Base-by-base conservation (phyloP, 2,113 vertebrate genomes). In the Nothobranchius furzeri region DNA sequence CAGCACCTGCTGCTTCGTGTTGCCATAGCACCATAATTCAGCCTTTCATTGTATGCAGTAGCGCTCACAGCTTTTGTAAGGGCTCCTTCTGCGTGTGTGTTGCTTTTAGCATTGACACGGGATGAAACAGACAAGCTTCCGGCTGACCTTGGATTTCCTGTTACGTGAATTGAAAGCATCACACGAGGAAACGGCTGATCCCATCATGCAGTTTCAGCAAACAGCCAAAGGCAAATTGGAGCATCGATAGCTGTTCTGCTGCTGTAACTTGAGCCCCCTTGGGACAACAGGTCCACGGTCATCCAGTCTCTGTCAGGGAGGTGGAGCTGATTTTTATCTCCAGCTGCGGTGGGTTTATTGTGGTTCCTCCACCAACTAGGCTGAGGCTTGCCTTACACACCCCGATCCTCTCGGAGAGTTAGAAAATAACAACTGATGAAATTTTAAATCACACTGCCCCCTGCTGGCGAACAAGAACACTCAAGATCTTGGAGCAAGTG, bases 11-110 rank as follows among this genome's bases (percentile, higher is more conserved):
- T 66, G 76, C 82, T 37, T 81, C 77, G 68, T 72, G 84, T 88
- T 89, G 78, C 86, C 88, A 91, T 89, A 88, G 87, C 73, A 82
- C 82, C 88, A 75, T 82, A 68, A 80, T 80, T 86, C 83, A 73
- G 77, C 81, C 56, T 79, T 77, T 78, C 70, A 69, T 73, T 77
- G 82, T 85, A 75, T 73, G 81, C 69, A 37, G 65, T n/a, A 30
- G 43, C 59, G 79, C 82, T 86, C 68, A 65, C 57, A 63, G 78
- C 81, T 65, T 81, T 79, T 81, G 48, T 70, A 73, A 78, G 80
- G 73, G 82, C 83, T 64, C 81, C 30, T 54, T 87, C 77, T 82
- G 42, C 79, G 80, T 70, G 49, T 77, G 82, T 69, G 68, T 72
- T 75, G 65, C 50, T 70, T 69, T 58, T 11, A 53, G 72, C 65